Evolutionary conservation across 2,797 vertebrate genomes (phyloP).

Genomic region (Hemibagrus guttatus): DNA sequence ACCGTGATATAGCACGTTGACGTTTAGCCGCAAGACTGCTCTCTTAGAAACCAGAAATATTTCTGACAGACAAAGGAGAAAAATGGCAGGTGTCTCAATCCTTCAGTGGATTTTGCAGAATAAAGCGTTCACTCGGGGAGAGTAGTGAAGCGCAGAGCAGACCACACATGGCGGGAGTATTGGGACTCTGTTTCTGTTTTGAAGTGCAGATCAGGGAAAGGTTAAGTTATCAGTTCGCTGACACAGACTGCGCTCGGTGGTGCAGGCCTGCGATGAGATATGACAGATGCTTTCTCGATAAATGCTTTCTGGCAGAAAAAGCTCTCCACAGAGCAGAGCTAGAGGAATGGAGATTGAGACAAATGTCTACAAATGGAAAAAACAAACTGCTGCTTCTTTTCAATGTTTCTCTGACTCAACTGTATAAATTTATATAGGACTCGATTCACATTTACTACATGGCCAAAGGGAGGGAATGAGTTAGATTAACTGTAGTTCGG

Average conservation of each 20-base stretch:
- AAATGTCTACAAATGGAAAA: conserved; percentile 56
- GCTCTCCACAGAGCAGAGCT: conserved; percentile 17
- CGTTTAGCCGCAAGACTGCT: conserved; percentile 1
- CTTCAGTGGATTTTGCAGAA: conserved; percentile 51
- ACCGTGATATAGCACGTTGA: conserved; percentile 2
- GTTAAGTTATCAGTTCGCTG: conserved; percentile 67
- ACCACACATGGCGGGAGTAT: conserved; percentile 70
- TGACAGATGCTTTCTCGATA: conserved; percentile 76
- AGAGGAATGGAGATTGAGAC: conserved; percentile 51
- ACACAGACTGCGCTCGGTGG: conserved; percentile 53
- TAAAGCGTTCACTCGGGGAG: conserved; percentile 62
- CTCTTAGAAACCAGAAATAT: background rate
- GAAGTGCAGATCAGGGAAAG: conserved; percentile 63
- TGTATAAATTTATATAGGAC: background rate
- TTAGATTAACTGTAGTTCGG: background rate
- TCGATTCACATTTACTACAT: background rate
- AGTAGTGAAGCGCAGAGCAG: conserved; percentile 61
- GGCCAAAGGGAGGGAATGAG: conserved; percentile 1
- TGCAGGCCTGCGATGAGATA: conserved; percentile 46
- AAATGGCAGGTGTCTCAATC: conserved; percentile 49
- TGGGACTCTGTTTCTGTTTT: conserved; percentile 59
- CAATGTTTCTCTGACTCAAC: background rate
- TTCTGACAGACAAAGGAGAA: conserved; percentile 36
- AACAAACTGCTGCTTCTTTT: conserved; percentile 16
- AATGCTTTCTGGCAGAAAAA: conserved; percentile 44